These are phyloP conservation scores for Eurosta solidaginis DNA, from an alignment of 1,140 invertebrate genomes.

Conservation along the genomic window DNA sequence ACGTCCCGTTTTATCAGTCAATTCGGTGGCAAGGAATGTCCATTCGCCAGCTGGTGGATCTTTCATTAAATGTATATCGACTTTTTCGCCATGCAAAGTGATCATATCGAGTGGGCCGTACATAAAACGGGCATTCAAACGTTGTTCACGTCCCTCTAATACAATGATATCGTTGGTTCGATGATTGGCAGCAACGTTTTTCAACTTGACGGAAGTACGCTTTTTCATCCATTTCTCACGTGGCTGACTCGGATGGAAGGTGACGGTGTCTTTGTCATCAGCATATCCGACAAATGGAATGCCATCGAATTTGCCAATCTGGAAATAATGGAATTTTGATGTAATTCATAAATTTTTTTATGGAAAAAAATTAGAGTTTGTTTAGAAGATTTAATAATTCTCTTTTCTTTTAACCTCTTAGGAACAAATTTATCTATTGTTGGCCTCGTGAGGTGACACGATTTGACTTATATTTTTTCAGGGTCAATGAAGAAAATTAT, in stretches of 20 bases:
- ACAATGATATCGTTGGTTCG: constrained; percentile 98
- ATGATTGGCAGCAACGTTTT: constrained; percentile 98
- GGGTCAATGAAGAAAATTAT: background rate
- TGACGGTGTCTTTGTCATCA: constrained; percentile 71
- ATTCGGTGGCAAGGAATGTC: constrained; percentile 83
- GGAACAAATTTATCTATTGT: too few species aligned
- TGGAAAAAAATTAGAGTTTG: too few species aligned
- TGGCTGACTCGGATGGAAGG: constrained; percentile 87
- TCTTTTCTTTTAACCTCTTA: too few species aligned
- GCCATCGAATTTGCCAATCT: constrained; percentile 79
- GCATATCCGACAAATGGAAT: constrained; percentile 71
- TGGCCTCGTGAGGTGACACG: too few species aligned
- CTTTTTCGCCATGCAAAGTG: constrained; percentile 77
- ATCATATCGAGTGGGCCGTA: constrained; percentile 96
- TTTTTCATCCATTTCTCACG: constrained; percentile 97
- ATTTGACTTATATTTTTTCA: too few species aligned
- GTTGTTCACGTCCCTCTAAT: constrained; percentile 84
- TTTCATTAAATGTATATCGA: constrained; percentile 95
- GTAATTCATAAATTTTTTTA: too few species aligned
- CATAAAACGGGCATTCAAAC: constrained; percentile 90
- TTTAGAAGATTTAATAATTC: too few species aligned
- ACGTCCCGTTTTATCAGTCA: constrained; percentile 94
- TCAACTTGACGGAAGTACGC: constrained; percentile 94
- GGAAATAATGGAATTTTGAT: too few species aligned
- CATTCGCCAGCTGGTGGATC: constrained; percentile 92